A percentile compares a stretch with the other conserved stretches of the same genome.
Evolutionary conservation across 2,113 vertebrate species (phyloP).

Genomic region (Phaethon lepturus): DNA sequence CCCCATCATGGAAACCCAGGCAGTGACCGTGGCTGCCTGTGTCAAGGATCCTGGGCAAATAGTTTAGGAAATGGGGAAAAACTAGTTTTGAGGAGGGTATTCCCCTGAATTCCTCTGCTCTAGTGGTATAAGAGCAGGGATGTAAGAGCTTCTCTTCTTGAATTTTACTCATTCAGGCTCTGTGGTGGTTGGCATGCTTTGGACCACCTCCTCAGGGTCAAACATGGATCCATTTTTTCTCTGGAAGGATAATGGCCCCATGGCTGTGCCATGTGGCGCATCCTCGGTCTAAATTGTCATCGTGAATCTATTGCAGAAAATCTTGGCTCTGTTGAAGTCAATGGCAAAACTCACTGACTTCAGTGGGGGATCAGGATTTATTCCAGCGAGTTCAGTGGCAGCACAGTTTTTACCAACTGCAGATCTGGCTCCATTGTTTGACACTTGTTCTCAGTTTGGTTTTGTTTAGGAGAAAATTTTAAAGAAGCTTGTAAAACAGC

Average conservation of each 20-base stretch:
- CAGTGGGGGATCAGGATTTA: not conserved
- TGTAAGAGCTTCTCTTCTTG: not conserved
- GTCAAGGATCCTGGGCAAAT: not conserved
- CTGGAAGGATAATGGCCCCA: not conserved
- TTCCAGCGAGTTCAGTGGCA: not conserved
- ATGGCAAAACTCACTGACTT: not conserved
- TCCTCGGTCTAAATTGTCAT: not conserved
- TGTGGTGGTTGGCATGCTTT: not conserved
- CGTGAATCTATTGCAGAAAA: not conserved
- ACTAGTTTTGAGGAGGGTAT: not conserved
- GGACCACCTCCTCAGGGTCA: not conserved
- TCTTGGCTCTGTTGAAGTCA: not conserved
- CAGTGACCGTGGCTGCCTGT: accelerated
- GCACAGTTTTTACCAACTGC: not conserved
- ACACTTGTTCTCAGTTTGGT: not conserved
- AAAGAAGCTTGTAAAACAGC: not conserved
- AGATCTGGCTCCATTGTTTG: not conserved
- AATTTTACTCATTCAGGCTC: not conserved
- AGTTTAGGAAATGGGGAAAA: not conserved
- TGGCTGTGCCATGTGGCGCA: not conserved
- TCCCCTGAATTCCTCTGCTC: not conserved
- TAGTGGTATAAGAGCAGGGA: not conserved
- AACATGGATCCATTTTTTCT: not conserved
- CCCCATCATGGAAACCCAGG: not conserved
- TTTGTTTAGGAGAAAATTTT: not conserved